These are phyloP conservation scores for Julus scandinavius DNA, from an alignment of 2,888 invertebrate genomes.

Conservation along the genomic window DNA sequence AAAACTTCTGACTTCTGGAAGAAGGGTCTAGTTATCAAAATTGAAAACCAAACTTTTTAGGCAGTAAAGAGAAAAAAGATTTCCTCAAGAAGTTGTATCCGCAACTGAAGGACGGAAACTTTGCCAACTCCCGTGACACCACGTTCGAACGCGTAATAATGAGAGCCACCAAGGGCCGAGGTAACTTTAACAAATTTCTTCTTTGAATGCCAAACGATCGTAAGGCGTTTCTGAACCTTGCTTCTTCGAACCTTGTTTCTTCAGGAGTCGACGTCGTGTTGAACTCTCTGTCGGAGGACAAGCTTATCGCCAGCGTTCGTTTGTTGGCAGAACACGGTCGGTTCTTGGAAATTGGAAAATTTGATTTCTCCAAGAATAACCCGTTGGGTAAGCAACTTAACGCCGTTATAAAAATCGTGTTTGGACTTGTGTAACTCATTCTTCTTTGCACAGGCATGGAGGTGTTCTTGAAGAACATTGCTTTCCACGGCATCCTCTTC, in stretches of 20 bases:
- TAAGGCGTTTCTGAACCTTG: neutral
- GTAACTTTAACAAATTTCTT: conserved; percentile 61
- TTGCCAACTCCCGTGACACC: conserved; percentile 91
- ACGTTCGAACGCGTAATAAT: conserved; percentile 92
- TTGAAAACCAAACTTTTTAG: conserved; percentile 52
- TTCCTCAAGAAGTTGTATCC: conserved; percentile 91
- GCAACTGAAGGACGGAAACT: conserved; percentile 78
- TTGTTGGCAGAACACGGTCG: conserved; percentile 92
- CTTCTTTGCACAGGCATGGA: conserved; percentile 79
- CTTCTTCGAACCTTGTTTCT: neutral
- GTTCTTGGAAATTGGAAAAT: conserved; percentile 98
- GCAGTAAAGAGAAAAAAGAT: conserved; percentile 84
- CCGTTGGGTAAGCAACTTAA: conserved; percentile 76
- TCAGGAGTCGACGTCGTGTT: conserved; percentile 91
- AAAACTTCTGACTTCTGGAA: no score
- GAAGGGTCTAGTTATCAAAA: neutral
- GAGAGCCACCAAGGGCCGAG: conserved; percentile 82
- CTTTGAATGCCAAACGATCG: neutral
- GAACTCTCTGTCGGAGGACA: conserved; percentile 96
- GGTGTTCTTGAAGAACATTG: conserved; percentile 92
- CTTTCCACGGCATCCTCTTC: conserved; percentile 97
- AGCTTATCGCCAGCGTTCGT: conserved; percentile 91
- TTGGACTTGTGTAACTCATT: no score
- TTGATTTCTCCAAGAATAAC: conserved; percentile 91
- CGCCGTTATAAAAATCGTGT: no score